phyloP scores from a whole-genome alignment of 64 coral and sea anemone genomes.

The Montipora cactus region DNA sequence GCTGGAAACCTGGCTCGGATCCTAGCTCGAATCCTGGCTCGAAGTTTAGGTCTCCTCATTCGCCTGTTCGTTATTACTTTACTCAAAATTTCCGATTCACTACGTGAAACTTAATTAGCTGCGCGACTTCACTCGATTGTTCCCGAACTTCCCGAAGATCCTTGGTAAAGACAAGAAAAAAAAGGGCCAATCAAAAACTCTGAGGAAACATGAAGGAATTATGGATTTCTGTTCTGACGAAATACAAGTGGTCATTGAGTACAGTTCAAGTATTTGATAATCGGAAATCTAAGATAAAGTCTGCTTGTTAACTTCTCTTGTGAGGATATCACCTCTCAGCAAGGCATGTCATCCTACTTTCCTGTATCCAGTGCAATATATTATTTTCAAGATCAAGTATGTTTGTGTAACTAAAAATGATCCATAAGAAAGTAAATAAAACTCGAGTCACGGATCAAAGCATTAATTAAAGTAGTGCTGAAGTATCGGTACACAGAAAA shows the following conservation, averaged over 20 bases:
- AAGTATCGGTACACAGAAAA: too few species aligned
- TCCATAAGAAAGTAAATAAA: too few species aligned
- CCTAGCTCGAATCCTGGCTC: too few species aligned
- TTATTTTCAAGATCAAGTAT: too few species aligned
- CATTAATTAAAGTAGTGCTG: too few species aligned
- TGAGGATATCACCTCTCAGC: neutral
- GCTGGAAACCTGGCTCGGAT: too few species aligned
- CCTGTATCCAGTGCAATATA: neutral
- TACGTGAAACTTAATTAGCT: neutral
- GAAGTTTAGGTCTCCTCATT: too few species aligned
- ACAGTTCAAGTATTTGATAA: conserved; percentile 3
- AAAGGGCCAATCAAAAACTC: neutral
- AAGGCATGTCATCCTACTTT: neutral
- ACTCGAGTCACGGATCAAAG: too few species aligned
- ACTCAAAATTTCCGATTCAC: neutral
- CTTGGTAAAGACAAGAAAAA: too few species aligned
- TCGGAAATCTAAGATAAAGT: conserved; percentile 18
- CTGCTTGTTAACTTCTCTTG: neutral
- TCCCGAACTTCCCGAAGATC: neutral
- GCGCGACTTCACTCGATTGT: neutral
- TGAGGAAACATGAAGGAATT: too few species aligned
- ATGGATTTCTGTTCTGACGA: neutral
- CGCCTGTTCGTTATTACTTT: too few species aligned
- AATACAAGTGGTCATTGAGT: neutral
- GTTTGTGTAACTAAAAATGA: too few species aligned